Conservation (phyloP, 2,888 invertebrate genomes). For the Dynastes tityus region DNA sequence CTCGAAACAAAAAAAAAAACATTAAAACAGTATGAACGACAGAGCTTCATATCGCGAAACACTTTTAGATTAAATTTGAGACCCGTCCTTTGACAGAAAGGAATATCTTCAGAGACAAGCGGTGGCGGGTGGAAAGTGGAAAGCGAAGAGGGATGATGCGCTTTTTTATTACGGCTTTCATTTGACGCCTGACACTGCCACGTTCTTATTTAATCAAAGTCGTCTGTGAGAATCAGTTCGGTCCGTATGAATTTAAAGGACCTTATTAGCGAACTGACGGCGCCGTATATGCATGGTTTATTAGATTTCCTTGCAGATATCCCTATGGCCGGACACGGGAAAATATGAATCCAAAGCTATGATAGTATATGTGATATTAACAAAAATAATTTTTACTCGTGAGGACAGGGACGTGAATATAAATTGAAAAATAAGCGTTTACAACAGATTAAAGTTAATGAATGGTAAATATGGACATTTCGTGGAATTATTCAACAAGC, state of each 20-base stretch:
- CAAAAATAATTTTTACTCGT: too few species aligned
- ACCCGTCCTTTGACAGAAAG: slow-evolving; percentile 48
- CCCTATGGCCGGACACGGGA: neutral
- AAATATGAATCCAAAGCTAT: neutral
- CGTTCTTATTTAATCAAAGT: slow-evolving; percentile 63
- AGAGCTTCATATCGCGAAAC: slow-evolving; percentile 56
- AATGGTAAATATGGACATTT: too few species aligned
- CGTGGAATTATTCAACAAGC: too few species aligned
- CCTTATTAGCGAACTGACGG: slow-evolving; percentile 62
- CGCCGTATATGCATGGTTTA: slow-evolving; percentile 61
- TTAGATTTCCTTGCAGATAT: slow-evolving; percentile 61
- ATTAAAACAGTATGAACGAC: slow-evolving; percentile 57
- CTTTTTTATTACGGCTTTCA: slow-evolving; percentile 23
- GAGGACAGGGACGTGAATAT: too few species aligned
- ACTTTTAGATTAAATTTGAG: slow-evolving; percentile 57
- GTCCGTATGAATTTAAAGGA: slow-evolving; percentile 65
- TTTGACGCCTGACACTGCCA: slow-evolving; percentile 44
- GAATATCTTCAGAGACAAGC: slow-evolving; percentile 6
- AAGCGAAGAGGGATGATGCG: neutral
- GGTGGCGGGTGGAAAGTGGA: neutral
- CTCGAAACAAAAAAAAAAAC: slow-evolving; percentile 46
- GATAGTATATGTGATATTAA: too few species aligned
- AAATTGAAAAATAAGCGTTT: too few species aligned
- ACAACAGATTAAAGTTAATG: too few species aligned
- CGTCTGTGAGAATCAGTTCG: slow-evolving; percentile 55